A percentile compares a stretch with the other conserved stretches of the same genome.
Evolutionary conservation across 2,113 vertebrate species (phyloP).

Genomic region (Cygnus buccinator): DNA sequence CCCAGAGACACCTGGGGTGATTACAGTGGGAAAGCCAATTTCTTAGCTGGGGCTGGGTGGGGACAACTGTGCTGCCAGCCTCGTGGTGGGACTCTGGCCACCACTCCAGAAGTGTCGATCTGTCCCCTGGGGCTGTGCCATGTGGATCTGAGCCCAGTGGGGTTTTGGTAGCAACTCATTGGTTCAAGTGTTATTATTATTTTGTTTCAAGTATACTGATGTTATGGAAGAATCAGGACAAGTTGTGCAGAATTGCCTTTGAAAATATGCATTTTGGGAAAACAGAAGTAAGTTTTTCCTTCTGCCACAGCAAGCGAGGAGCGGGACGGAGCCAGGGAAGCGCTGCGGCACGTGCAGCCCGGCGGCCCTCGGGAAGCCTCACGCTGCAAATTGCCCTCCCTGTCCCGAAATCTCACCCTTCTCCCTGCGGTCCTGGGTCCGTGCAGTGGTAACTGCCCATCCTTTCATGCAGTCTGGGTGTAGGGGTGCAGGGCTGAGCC

Average conservation of each 20-base stretch:
- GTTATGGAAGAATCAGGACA: not conserved
- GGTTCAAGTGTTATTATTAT: not conserved
- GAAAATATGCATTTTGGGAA: not conserved
- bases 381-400: no score
- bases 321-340: not conserved
- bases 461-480: not conserved
- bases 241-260: not conserved
- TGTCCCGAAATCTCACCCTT: no score
- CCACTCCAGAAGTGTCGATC: not conserved
- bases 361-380: no score
- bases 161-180: not conserved
- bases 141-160: not conserved
- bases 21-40: slow-evolving; percentile 3
- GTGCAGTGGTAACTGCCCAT: not conserved
- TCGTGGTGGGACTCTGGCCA: not conserved
- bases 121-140: not conserved
- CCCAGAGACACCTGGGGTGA: not conserved
- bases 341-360: no score
- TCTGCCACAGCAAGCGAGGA: not conserved
- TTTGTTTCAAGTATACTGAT: not conserved
- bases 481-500: no score
- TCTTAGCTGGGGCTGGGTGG: not conserved
- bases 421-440: not conserved
- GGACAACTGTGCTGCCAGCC: not conserved
- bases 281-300: not conserved